Evolutionary conservation across 2,797 vertebrate genomes (phyloP), one percentile per base, ranked within the genome.

Genomic region (Mallotus villosus): DNA sequence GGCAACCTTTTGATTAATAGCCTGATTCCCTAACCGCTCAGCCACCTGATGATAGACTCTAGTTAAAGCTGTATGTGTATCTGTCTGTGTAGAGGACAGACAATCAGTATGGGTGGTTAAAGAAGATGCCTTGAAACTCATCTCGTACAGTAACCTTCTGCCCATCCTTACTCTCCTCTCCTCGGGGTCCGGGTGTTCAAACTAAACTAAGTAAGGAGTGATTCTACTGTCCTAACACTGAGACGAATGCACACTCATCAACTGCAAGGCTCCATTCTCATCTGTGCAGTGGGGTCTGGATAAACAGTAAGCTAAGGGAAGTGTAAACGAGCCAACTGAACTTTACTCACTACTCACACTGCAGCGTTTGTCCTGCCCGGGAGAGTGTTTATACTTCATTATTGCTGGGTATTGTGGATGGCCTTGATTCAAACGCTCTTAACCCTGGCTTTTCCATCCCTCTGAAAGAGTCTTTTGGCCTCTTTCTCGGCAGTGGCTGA

Each of bases 351-450:
- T 7, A 5, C 46, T 67, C 55, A 27, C 74, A 64, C 2, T 61
- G 51, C 11, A 67, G 66, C 74, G 63, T 74, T 67, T 25, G 55
- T 71, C n/a, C 27, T 0, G 16, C 4, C 51, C 70, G 75, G 70
- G 51, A 68, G 32, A 55, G 62, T 74, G 72, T 78, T 76, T 74
- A 72, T 64, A 63, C 63, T 81, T 72, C 64, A 84, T 81, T 72
- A 73, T 60, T 58, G 22, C 67, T 71, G 58, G 71, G 55, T 69
- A 59, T 68, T 72, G 67, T 72, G 16, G 34, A 68, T 79, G 76
- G 75, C 63, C 71, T 78, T 51, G 59, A 73, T 73, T 79, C 71
- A 72, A 73, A 51, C 11, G 32, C 12, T 9, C 62, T 63, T 76
- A 51, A 77, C 8, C 34, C 51, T 63, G 19, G 57, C 32, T 71